phyloP scores from a whole-genome alignment of 1,140 invertebrate species.

The Psilanteris sp. region DNA sequence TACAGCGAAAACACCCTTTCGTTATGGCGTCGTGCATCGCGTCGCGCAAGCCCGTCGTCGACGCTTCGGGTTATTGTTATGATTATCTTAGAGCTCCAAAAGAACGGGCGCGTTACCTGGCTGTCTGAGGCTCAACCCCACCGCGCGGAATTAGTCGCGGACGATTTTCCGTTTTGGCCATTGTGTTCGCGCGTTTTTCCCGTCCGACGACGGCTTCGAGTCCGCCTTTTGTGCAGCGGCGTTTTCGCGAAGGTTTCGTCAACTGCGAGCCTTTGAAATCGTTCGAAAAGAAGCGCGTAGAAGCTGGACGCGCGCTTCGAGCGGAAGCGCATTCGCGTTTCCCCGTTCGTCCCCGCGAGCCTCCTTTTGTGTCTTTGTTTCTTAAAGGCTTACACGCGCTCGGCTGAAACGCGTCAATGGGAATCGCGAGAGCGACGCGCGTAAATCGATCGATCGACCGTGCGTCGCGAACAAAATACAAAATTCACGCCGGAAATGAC shows the following conservation, averaged over 20 bases:
- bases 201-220: slow-evolving; percentile 2
- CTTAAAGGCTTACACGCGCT: too few species aligned
- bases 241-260: slow-evolving; percentile 13
- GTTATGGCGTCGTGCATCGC: slow-evolving; percentile 6
- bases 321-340: slow-evolving; percentile 11
- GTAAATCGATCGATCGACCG: too few species aligned
- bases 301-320: neutral
- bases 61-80: too few species aligned
- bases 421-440: too few species aligned
- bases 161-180: slow-evolving; percentile 11
- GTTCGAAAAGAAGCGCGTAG: neutral
- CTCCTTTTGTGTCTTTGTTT: too few species aligned
- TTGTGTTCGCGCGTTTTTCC: slow-evolving; percentile 13
- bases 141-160: slow-evolving; percentile 36
- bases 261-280: slow-evolving; percentile 35
- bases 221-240: slow-evolving; percentile 7
- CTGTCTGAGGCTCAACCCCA: too few species aligned
- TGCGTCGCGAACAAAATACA: too few species aligned
- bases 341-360: neutral
- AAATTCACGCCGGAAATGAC: too few species aligned
- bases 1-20: too few species aligned
- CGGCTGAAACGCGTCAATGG: too few species aligned
- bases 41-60: slow-evolving; percentile 25
- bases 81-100: too few species aligned
- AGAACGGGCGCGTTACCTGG: too few species aligned